A percentile compares a stretch with the other conserved stretches of the same genome.
Conservation (phyloP, 1,140 invertebrate species). For the Orius laevigatus region DNA sequence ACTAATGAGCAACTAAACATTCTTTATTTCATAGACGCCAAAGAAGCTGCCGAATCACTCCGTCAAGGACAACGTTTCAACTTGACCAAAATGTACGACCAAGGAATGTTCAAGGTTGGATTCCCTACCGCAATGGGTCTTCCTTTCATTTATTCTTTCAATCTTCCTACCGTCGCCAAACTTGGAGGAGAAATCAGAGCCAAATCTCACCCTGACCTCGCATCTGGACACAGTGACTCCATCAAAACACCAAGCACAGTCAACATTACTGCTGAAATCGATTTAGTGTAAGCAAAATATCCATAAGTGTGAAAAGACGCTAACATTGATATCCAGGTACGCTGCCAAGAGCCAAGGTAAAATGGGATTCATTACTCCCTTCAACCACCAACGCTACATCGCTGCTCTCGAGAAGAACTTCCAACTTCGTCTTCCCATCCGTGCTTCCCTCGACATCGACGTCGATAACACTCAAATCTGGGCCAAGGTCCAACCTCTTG, state of each 20-base stretch:
- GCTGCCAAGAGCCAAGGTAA: slow-evolving; percentile 34
- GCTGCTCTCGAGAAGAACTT: slow-evolving; percentile 39
- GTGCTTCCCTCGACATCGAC: slow-evolving; percentile 29
- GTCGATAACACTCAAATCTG: slow-evolving; percentile 27
- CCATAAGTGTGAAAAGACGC: not conserved
- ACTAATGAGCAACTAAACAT: not conserved
- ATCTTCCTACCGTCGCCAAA: slow-evolving; percentile 31
- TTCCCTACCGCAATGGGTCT: slow-evolving; percentile 49
- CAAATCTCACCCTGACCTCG: slow-evolving; percentile 26
- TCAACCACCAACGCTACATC: slow-evolving; percentile 36
- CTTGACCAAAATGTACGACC: slow-evolving; percentile 35
- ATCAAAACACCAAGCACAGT: slow-evolving; percentile 24
- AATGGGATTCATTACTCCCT: slow-evolving; percentile 44
- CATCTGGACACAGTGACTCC: slow-evolving; percentile 16
- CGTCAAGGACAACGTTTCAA: slow-evolving; percentile 31
- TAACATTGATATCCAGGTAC: slow-evolving; percentile 19
- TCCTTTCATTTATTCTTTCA: slow-evolving; percentile 42
- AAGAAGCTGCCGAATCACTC: slow-evolving; percentile 25
- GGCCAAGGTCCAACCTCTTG: slow-evolving; percentile 30
- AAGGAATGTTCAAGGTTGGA: slow-evolving; percentile 34
- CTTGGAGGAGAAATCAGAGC: slow-evolving; percentile 30
- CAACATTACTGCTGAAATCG: slow-evolving; percentile 28
- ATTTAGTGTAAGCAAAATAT: slow-evolving; percentile 24
- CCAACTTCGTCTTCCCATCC: slow-evolving; percentile 35
- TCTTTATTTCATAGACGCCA: slow-evolving; percentile 22